phyloP scores from a whole-genome alignment of 64 coral and sea anemone genomes.

The Porites australiensis region DNA sequence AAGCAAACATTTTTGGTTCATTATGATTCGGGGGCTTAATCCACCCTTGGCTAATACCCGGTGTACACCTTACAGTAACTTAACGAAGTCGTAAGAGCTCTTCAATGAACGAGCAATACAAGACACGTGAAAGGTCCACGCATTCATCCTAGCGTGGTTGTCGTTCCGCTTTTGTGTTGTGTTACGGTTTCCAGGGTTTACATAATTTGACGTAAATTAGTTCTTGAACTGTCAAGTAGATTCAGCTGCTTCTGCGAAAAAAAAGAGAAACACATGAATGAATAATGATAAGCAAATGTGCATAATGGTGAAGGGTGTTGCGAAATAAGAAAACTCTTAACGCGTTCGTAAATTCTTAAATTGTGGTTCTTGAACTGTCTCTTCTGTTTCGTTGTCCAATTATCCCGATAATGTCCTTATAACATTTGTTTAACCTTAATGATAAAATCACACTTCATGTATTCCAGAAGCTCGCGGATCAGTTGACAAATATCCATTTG shows the following conservation, averaged over 20 bases:
- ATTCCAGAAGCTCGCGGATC: neutral
- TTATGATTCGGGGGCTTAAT: neutral
- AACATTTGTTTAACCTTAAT: too few relatives aligned
- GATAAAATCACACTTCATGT: too few relatives aligned
- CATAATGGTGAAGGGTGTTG: slow-evolving; percentile 9
- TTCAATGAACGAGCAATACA: neutral
- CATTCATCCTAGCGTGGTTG: neutral
- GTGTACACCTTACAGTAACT: neutral
- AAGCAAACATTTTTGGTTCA: neutral
- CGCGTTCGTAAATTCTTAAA: neutral
- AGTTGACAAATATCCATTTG: neutral
- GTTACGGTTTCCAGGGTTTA: neutral
- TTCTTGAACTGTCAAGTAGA: slow-evolving; percentile 39
- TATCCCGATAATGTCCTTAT: too few relatives aligned
- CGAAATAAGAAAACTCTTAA: neutral
- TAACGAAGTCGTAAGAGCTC: neutral
- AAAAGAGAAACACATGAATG: slow-evolving; percentile 8
- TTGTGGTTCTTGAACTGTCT: too few relatives aligned
- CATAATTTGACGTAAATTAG: slow-evolving; percentile 30
- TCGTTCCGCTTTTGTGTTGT: neutral
- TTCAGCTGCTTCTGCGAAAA: slow-evolving; percentile 10
- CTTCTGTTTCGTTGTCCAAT: neutral
- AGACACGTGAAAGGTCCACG: neutral
- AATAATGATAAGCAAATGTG: slow-evolving; percentile 14
- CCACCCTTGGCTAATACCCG: neutral